These are phyloP conservation scores for Dendroctonus valens DNA, from an alignment of 1,140 invertebrate genomes.

Conservation along the genomic window DNA sequence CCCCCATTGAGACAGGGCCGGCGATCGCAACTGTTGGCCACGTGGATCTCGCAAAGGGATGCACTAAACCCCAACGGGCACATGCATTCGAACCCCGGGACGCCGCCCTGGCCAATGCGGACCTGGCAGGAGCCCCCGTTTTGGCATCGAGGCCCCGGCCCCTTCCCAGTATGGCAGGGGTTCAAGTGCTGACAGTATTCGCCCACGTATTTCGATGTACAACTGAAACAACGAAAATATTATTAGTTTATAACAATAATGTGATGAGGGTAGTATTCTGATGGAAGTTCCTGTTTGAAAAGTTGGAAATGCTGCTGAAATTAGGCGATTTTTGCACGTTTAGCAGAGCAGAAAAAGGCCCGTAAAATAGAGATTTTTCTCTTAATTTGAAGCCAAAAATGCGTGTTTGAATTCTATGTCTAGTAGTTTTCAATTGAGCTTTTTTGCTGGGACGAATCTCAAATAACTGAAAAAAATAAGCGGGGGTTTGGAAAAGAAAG, in stretches of 20 bases:
- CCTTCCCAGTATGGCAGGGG: constrained; percentile 80
- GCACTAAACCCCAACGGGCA: constrained; percentile 90
- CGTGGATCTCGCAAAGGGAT: constrained; percentile 87
- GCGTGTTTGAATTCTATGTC: neutral
- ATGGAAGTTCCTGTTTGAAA: too few species aligned
- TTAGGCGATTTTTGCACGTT: neutral
- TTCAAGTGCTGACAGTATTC: constrained; percentile 92
- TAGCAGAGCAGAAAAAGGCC: too few species aligned
- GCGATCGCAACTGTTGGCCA: constrained; percentile 87
- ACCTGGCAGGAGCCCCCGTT: constrained; percentile 91
- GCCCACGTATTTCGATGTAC: constrained; percentile 85
- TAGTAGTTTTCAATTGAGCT: neutral
- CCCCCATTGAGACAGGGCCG: constrained; percentile 84
- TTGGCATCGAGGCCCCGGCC: constrained; percentile 74
- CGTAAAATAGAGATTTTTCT: too few species aligned
- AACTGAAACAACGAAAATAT: constrained; percentile 69
- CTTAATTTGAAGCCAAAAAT: too few species aligned
- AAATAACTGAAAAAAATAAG: neutral
- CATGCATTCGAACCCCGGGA: constrained; percentile 78
- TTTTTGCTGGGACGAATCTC: neutral
- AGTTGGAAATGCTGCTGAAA: too few species aligned
- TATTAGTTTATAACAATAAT: constrained; percentile 2
- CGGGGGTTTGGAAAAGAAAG: too few species aligned
- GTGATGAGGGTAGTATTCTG: too few species aligned
- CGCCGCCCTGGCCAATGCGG: constrained; percentile 60